Percentiles rank a stretch among this genome's conserved stretches.
Evolutionary conservation across 2,888 invertebrate genomes (phyloP).

Genomic region (Hydriomena furcata): DNA sequence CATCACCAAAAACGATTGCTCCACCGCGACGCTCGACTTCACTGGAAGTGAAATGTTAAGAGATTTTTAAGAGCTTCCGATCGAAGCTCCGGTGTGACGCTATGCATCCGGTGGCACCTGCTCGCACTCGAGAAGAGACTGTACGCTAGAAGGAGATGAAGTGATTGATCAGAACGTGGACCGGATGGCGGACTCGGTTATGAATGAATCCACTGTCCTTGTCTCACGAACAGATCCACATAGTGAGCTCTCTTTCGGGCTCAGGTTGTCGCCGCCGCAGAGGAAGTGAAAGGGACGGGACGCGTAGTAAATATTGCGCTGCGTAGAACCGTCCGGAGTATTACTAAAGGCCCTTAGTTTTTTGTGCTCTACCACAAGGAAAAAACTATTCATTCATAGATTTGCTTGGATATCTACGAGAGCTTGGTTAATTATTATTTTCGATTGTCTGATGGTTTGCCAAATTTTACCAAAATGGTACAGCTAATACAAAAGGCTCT

Average conservation of each 20-base stretch:
- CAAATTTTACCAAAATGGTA: background rate
- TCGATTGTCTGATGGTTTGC: background rate
- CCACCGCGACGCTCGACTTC: conserved; percentile 32
- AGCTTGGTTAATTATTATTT: conserved; percentile 16
- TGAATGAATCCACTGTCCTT: conserved; percentile 79
- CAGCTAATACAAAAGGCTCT: background rate
- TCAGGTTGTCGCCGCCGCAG: conserved; percentile 78
- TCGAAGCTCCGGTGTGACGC: conserved; percentile 64
- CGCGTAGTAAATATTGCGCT: conserved; percentile 82
- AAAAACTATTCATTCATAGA: conserved; percentile 72
- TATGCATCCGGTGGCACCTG: conserved; percentile 79
- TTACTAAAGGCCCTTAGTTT: conserved; percentile 67
- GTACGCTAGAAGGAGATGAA: conserved; percentile 80
- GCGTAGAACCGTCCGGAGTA: conserved; percentile 66
- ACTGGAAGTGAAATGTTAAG: conserved; percentile 53
- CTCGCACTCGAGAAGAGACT: conserved; percentile 74
- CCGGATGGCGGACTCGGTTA: conserved; percentile 82
- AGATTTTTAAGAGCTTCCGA: conserved; percentile 73
- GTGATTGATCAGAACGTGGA: conserved; percentile 75
- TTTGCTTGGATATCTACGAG: conserved; percentile 39
- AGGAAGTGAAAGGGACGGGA: conserved; percentile 83
- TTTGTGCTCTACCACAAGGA: conserved; percentile 68
- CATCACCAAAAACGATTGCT: conserved; percentile 19
- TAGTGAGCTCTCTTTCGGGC: conserved; percentile 62
- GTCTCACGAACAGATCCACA: conserved; percentile 52